These are phyloP conservation scores for Cavia porcellus DNA, from an alignment of 2,113 vertebrate species.

Conservation along the genomic window DNA sequence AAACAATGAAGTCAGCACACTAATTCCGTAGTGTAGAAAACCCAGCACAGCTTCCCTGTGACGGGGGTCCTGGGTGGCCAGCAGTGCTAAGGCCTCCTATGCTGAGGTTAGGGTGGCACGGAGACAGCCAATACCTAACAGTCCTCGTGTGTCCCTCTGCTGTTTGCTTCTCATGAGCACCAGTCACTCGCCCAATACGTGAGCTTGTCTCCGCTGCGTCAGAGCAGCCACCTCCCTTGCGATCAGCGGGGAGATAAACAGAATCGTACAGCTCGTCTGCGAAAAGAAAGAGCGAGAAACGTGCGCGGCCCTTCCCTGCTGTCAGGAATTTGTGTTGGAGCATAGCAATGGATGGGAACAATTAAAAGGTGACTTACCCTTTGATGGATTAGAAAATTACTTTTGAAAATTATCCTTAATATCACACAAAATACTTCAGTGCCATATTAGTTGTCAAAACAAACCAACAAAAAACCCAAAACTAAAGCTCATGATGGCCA, in stretches of 20 bases:
- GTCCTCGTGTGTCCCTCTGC: neutral
- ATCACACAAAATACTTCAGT: neutral
- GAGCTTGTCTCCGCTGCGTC: slow-evolving; percentile 85
- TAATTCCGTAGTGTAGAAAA: slow-evolving; percentile 56
- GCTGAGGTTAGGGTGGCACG: neutral
- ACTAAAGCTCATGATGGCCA: neutral
- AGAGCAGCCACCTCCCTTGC: slow-evolving; percentile 89
- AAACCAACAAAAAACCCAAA: neutral
- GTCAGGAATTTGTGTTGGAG: neutral
- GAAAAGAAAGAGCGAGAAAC: slow-evolving; percentile 58
- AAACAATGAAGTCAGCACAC: neutral
- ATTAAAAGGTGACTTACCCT: neutral
- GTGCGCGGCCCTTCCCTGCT: neutral
- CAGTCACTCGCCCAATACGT: slow-evolving; percentile 80
- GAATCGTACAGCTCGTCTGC: slow-evolving; percentile 93
- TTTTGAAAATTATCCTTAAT: slow-evolving; percentile 13
- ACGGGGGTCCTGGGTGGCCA: neutral
- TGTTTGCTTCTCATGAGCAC: neutral
- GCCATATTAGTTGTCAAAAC: neutral
- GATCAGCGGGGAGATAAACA: slow-evolving; percentile 94
- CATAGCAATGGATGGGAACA: neutral
- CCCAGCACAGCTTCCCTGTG: neutral
- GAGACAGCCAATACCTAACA: neutral
- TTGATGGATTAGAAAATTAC: slow-evolving; percentile 10
- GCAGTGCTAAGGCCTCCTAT: neutral